Conservation (phyloP, 2,113 vertebrate species). For the Prinia subflava region DNA sequence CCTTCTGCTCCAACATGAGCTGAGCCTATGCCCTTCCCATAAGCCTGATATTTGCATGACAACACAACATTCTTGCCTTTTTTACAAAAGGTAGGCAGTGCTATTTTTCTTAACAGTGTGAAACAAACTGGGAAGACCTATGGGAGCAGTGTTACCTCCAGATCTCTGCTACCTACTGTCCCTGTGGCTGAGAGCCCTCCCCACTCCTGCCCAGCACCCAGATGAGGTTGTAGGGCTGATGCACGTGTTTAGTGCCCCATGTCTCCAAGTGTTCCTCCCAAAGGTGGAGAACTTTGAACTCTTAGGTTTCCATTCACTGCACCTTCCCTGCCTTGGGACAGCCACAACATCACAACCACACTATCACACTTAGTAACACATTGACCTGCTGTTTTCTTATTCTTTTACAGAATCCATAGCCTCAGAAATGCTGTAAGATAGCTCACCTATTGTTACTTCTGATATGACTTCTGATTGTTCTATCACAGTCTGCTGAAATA, state of each 20-base stretch:
- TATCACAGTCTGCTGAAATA: neutral
- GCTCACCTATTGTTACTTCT: neutral
- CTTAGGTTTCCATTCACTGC: neutral
- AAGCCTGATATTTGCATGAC: neutral
- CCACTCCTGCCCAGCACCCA: neutral
- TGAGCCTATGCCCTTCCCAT: neutral
- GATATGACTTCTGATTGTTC: neutral
- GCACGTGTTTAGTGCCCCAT: accelerated
- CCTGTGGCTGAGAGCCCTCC: neutral
- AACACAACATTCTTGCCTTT: neutral
- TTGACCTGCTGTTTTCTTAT: neutral
- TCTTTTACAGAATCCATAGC: neutral
- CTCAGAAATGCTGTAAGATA: neutral
- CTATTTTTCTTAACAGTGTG: neutral
- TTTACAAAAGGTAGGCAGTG: neutral
- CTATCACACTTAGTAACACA: neutral
- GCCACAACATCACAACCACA: neutral
- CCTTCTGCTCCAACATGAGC: neutral
- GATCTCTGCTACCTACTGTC: neutral
- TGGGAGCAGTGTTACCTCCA: accelerated
- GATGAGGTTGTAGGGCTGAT: neutral
- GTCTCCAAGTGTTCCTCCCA: neutral
- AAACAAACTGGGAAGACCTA: neutral
- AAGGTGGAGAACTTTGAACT: neutral
- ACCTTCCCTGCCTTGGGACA: neutral